Percentiles rank a stretch among this genome's conserved stretches.
Conservation (phyloP, 2,797 vertebrate species). For the Caiman crocodilus region DNA sequence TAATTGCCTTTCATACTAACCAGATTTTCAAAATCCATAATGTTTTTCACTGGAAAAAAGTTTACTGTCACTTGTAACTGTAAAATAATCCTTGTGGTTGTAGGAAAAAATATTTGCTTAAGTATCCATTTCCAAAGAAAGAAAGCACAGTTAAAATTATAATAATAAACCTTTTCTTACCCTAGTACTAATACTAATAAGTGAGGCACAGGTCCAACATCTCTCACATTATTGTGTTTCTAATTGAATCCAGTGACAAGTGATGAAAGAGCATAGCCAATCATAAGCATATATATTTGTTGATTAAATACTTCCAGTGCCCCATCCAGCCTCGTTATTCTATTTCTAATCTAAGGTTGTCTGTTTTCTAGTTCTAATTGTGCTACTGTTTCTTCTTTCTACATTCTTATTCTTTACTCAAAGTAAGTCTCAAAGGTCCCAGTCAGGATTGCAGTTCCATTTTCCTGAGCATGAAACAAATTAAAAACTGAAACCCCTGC, state of each 20-base stretch:
- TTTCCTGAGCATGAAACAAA: background rate
- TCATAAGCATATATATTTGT: background rate
- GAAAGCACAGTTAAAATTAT: background rate
- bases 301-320: background rate
- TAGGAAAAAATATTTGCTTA: background rate
- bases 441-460: background rate
- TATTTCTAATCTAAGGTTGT: too few relatives aligned
- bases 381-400: background rate
- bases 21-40: background rate
- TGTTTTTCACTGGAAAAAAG: background rate
- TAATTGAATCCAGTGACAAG: background rate
- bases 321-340: background rate
- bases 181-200: background rate
- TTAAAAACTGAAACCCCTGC: background rate
- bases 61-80: background rate
- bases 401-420: background rate
- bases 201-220: background rate
- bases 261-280: background rate
- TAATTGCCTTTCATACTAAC: background rate
- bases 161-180: background rate
- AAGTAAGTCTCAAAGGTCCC: background rate
- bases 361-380: conserved; percentile 6
- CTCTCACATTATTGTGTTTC: background rate
- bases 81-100: background rate
- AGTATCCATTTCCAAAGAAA: background rate